Conservation (phyloP, 2,797 vertebrate species). For the Pempheris klunzingeri region DNA sequence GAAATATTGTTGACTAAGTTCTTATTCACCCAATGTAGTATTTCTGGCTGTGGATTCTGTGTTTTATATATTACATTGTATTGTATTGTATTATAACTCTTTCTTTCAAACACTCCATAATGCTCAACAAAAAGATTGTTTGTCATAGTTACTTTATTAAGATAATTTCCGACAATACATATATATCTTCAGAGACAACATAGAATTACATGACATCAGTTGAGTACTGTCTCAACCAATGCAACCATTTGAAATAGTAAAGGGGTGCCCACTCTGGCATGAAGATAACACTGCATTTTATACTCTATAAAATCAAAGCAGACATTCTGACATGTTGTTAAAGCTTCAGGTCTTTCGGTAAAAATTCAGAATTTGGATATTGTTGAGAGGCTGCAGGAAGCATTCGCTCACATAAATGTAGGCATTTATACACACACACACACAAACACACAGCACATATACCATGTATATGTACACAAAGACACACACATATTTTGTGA, state of each 20-base stretch:
- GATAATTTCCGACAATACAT: constrained; percentile 66
- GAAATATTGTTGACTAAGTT: no score
- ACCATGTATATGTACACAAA: constrained; percentile 2
- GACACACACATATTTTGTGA: constrained; percentile 20
- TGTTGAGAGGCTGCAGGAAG: constrained; percentile 23
- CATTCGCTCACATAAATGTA: background rate
- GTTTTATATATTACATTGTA: no score
- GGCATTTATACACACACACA: constrained; percentile 20
- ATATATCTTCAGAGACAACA: constrained; percentile 60
- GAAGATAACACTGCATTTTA: constrained; percentile 41
- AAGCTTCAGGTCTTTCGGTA: constrained; percentile 18
- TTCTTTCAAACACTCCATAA: background rate
- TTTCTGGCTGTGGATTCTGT: constrained; percentile 25
- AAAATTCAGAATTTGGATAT: constrained; percentile 37
- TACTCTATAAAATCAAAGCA: constrained; percentile 51
- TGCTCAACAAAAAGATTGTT: background rate
- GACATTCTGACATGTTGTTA: constrained; percentile 48
- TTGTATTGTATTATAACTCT: constrained; percentile 10
- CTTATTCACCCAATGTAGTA: no score
- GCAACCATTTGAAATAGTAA: constrained; percentile 47
- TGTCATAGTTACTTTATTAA: constrained; percentile 77
- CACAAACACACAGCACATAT: background rate
- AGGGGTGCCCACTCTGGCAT: constrained; percentile 29
- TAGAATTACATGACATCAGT: constrained; percentile 51
- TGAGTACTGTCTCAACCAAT: constrained; percentile 47